phyloP scores from a whole-genome alignment of 2,888 invertebrate species.

The Galeruca laticollis region DNA sequence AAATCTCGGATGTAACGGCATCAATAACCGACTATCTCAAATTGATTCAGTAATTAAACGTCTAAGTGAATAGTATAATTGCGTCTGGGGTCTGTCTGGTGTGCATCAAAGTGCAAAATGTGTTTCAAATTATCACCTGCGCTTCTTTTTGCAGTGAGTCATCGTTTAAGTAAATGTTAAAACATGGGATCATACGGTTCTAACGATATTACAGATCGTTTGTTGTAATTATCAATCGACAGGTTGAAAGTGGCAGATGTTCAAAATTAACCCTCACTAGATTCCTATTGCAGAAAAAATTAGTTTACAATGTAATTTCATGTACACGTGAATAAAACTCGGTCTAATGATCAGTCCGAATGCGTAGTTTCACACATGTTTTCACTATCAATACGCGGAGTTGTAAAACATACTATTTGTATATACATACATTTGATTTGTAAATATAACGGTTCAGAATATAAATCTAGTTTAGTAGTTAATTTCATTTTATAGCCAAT shows the following conservation, averaged over 20 bases:
- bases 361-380: too few relatives aligned
- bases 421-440: too few relatives aligned
- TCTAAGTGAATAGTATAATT: slow-evolving; percentile 31
- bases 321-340: too few relatives aligned
- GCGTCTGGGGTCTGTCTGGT: slow-evolving; percentile 36
- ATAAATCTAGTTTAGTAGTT: too few relatives aligned
- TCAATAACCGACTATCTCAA: slow-evolving; percentile 23
- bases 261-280: background rate
- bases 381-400: too few relatives aligned
- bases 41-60: slow-evolving; percentile 29
- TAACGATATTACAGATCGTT: background rate
- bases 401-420: too few relatives aligned
- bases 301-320: too few relatives aligned
- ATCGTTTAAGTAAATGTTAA: slow-evolving; percentile 24
- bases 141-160: slow-evolving; percentile 34
- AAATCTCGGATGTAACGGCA: slow-evolving; percentile 24
- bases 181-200: slow-evolving; percentile 26
- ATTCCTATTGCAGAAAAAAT: background rate
- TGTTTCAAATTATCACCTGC: slow-evolving; percentile 42
- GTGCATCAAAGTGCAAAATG: slow-evolving; percentile 43
- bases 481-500: too few relatives aligned
- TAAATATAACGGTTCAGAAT: too few relatives aligned
- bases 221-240: background rate
- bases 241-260: slow-evolving; percentile 14
- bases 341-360: too few relatives aligned